Base-by-base conservation (phyloP, 2,888 invertebrate genomes). In the Chirona hameri region DNA sequence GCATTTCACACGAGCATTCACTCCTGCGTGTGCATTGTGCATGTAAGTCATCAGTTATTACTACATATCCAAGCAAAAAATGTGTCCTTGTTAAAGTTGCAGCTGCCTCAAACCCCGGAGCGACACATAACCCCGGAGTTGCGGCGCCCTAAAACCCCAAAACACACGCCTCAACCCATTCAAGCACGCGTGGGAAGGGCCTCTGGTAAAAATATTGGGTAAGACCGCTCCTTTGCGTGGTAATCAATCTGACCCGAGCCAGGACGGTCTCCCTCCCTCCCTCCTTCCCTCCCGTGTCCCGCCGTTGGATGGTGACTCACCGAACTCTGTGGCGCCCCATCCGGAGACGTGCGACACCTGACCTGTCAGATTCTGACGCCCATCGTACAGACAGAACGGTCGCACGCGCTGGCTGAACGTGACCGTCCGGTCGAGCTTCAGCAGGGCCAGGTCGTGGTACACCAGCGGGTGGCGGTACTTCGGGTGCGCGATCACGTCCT, bases 371-470 rank as follows among this genome's bases (percentile, higher is more conserved):
- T 14, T 80, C 5, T 4, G 4, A 15, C 12, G 14, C 2, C 72
- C 72, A 31, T 72, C 72, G 18, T 15, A 72, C 72, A 72, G 72
- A 24, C 72, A 72, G 72, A 72, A 31, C 0, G 72, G 72, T 5
- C 31, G 10, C 31, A 72, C 72, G 31, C 5, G 5, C 31, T 18
- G 15, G 12, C 72, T 27, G 72, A 72, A 72, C 31, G 12, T 2
- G 18, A 81, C 81, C 21, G 1, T 18, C 9, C 65, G 29, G 57
- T 65, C 65, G 1, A 81, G n/a, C 29, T n/a, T 29, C 10, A 81
- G 81, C 39, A 81, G 29, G 27, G 81, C 81, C 60, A 81, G 57
- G 81, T 81, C 81, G 31, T 81, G 81, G 60, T 81, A 81, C 27
- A 57, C 60, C 7, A 2, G 10, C n/a, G 81, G 81, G 5, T 55